Percentiles rank a stretch among this genome's conserved stretches.
Evolutionary conservation across 1,140 invertebrate genomes (phyloP).

Genomic region (Drosophila guanche): DNA sequence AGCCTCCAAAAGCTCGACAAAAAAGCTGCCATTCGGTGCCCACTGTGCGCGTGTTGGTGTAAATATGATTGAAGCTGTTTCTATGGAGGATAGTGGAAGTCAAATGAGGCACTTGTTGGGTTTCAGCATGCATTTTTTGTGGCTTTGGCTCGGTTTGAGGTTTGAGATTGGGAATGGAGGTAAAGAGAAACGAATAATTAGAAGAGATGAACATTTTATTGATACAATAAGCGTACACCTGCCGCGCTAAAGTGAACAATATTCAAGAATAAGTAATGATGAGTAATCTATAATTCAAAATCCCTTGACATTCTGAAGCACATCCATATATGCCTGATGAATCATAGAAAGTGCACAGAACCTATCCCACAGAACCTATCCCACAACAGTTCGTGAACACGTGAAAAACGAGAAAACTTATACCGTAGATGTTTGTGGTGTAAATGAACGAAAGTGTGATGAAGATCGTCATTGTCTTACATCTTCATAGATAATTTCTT

Average conservation of each 20-base stretch:
- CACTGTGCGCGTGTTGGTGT: conserved; percentile 31
- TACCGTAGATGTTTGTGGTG: too few species aligned
- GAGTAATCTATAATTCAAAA: too few species aligned
- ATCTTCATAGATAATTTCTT: too few species aligned
- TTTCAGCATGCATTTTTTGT: conserved; percentile 44
- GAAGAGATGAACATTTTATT: too few species aligned
- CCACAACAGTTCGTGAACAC: conserved; percentile 4
- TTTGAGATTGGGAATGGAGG: too few species aligned
- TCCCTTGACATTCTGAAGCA: too few species aligned
- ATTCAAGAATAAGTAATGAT: too few species aligned
- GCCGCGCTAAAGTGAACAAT: too few species aligned
- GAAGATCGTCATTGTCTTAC: too few species aligned
- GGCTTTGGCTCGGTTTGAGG: conserved; percentile 10
- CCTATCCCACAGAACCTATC: conserved; percentile 12
- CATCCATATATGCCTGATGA: conserved; percentile 16
- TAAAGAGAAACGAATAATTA: too few species aligned
- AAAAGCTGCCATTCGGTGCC: conserved; percentile 43
- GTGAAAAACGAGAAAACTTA: not conserved
- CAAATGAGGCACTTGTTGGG: conserved; percentile 57
- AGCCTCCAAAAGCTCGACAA: conserved; percentile 28
- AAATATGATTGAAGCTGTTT: conserved; percentile 34
- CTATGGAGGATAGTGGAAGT: conserved; percentile 10
- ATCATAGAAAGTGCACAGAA: conserved; percentile 18
- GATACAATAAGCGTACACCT: too few species aligned
- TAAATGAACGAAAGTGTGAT: too few species aligned